Percentiles rank a stretch among this genome's conserved stretches.
phyloP scores from a whole-genome alignment of 2,888 invertebrate species.

The Plagodis pulveraria region DNA sequence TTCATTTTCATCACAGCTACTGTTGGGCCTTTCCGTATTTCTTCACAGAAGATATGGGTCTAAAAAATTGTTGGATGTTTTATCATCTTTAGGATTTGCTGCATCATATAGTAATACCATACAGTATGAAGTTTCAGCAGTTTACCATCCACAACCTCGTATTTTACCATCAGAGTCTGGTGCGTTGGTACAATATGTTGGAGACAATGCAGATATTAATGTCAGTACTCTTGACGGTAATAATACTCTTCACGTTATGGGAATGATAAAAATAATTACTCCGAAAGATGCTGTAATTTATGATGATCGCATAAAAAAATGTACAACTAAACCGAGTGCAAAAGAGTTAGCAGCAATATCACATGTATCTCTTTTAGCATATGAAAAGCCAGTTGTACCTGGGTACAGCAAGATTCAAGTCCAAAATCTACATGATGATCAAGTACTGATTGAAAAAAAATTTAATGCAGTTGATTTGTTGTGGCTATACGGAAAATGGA shows the following conservation, averaged over 20 bases:
- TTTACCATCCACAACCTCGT: constrained; percentile 50
- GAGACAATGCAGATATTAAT: constrained; percentile 32
- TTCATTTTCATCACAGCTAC: constrained; percentile 47
- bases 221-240: constrained; percentile 7
- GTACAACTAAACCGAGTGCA: constrained; percentile 36
- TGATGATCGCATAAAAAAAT: constrained; percentile 41
- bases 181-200: constrained; percentile 49
- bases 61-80: constrained; percentile 49
- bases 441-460: constrained; percentile 33
- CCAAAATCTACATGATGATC: constrained; percentile 42
- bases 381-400: constrained; percentile 40
- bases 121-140: constrained; percentile 48
- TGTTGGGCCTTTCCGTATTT: constrained; percentile 46
- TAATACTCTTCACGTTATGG: constrained; percentile 10
- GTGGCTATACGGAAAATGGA: constrained; percentile 50
- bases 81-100: constrained; percentile 50
- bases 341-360: constrained; percentile 34
- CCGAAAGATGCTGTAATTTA: constrained; percentile 33
- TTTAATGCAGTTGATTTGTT: constrained; percentile 36
- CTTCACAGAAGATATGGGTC: constrained; percentile 48
- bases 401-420: constrained; percentile 43
- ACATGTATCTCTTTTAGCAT: constrained; percentile 40
- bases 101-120: constrained; percentile 50
- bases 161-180: constrained; percentile 50
- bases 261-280: constrained; percentile 35